Base-by-base conservation (phyloP, 2,113 vertebrate genomes). In the Strix aluco region DNA sequence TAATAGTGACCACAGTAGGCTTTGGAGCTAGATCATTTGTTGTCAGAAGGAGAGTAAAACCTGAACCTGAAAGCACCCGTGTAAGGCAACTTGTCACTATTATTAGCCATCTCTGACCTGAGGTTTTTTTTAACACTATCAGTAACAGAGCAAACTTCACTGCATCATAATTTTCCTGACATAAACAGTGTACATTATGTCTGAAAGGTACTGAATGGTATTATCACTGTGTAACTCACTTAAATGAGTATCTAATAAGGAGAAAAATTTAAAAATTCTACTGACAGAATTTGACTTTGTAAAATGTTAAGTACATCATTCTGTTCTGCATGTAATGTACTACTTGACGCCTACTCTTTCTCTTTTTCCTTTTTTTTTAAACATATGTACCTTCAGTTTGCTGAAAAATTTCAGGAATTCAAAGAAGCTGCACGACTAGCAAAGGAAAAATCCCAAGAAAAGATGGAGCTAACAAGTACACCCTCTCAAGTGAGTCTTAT, bases 341-440 rank as follows among this genome's bases (percentile, higher is more conserved):
- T 93, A 78, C 73, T 93, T 95, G 78, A 96, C 10, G 3, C 81
- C 94, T 92, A 89, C 90, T 79, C 38, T 95, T 65, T 84, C 6
- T 88, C 26, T 59, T 71, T 55, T 58, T 67, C 46, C 18, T 89
- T 61, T 52, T 91, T 88, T 87, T 93, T 46, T 44, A 27, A 95
- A 95, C 44, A 29, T 86, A 87, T 89, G 62, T 92, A 62, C 93
- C 63, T 98, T 98, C 94, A 99, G 99, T 99, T 99, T 98, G 99
- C 99, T 97, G 99, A 99, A 96, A 99, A 99, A 98, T 99, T 99
- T 98, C 98, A 99, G 86, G 99, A 99, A 97, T 99, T 99, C 97
- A 99, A 99, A 98, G 99, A 99, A 98, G 99, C 99, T 88, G 99
- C 99, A 4, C 98, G 99, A 80, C 98, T 99, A 65, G 99, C 99